Base-by-base conservation (phyloP, 64 coral and sea anemone species). In the Dendrophyllia cribrosa region DNA sequence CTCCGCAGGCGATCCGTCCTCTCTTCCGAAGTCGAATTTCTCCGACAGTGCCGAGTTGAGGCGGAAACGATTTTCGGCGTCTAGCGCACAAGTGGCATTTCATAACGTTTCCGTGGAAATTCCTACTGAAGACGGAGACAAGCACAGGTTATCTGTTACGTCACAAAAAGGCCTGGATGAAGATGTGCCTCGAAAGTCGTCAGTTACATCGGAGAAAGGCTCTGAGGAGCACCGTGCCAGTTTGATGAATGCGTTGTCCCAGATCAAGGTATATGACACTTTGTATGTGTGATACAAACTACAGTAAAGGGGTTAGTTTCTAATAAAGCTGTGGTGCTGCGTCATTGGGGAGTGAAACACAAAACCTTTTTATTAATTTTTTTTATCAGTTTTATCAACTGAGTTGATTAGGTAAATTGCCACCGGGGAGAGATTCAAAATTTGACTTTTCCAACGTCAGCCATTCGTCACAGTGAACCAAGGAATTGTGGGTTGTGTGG, bases 211-310 rank as follows among this genome's bases (percentile, higher is more conserved):
- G 4, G 68, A 72, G 22, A 88, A 47, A 59, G 72, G 58, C 25
- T 45, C 24, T 10, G 86, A 88, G 8, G 92, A 87, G 20, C 92
- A 97, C 65, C 91, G 92, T 82, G 51, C 68, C 46, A 97, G 82
- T 59, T 76, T 97, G 67, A 94, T 97, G 49, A 97, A 92, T 60
- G 95, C 95, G 1, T 59, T 97, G 59, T 97, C 95, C 4, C 92
- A 94, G 77, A 97, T 97, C 13, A 97, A 97, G 92, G 95, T 97
- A 82, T 60, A 91, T 44, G 15, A 4, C 26, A 48, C 7, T n/a
- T 52, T 52, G 77, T 81, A 25, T n/a, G 17, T 69, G 2, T 65
- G 19, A 34, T 34, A 34, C 34, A 34, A 34, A 34, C 0, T 34
- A 34, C 34, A 34, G 34, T 34, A 34, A 34, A 34, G 34, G 34